Base-by-base conservation (phyloP, 2,888 invertebrate species). In the Ditula angustiorana region DNA sequence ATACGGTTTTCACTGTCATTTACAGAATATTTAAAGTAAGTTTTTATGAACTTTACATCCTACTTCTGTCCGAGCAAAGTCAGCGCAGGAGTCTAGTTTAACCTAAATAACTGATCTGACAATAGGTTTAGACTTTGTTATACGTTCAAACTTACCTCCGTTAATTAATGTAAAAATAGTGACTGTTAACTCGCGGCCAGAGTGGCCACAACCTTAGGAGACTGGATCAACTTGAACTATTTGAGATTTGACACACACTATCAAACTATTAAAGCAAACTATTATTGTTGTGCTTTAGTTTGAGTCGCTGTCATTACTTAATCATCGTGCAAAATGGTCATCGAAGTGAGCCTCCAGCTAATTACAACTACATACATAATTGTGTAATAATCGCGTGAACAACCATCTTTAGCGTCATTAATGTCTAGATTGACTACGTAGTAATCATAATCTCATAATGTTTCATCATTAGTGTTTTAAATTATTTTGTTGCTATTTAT, bases 171-270 rank as follows among this genome's bases (percentile, higher is more conserved):
- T n/a, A n/a, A n/a, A 30, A 30, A 8, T 30, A 5, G 8, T 30
- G 37, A 16, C 23, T 2, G 46, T 2, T 13, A 23, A 11, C 3
- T 21, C 37, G 62, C 50, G 37, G 49, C 10, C 30, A 2, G 49
- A 21, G 16, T 10, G 41, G 3, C 30, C 30, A 16, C n/a, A 8
- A 23, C 62, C 37, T 62, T 41, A 49, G 11, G 7, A 26, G 23
- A 62, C 56, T 21, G 24, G 62, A 2, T 57, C 49, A 57, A 62
- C 62, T 62, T 62, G 62, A 62, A 57, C 62, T 33, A 49, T 23
- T 41, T 62, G 56, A 57, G 49, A 30, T 56, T 62, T 62, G 62
- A 50, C 62, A 62, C 30, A 61, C 56, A 57, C 57, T 57, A 30
- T 35, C 55, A 16, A 56, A 62, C 61, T 41, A 28, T 28, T 55